Evolutionary conservation across 2,797 vertebrate species (phyloP).

Genomic region (Acanthornis magna): DNA sequence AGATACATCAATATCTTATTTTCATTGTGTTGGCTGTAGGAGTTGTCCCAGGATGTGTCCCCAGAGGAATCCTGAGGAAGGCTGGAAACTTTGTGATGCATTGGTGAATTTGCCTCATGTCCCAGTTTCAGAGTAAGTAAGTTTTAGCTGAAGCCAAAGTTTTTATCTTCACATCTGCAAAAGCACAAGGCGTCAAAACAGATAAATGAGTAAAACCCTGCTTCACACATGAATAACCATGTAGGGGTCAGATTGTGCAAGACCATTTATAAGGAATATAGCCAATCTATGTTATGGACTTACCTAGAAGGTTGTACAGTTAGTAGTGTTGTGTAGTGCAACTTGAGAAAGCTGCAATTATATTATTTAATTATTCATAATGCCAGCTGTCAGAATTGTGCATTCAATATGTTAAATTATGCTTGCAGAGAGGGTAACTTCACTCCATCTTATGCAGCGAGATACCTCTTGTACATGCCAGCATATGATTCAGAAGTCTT

Average conservation of each 20-base stretch:
- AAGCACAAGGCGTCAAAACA: not conserved
- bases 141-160: not conserved
- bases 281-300: not conserved
- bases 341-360: not conserved
- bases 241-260: not conserved
- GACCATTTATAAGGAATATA: not conserved
- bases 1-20: not conserved
- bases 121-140: not conserved
- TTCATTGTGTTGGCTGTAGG: not conserved
- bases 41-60: not conserved
- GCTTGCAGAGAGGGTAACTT: not conserved
- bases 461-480: not conserved
- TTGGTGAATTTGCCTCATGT: not conserved
- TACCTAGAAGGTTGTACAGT: not conserved
- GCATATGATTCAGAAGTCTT: not conserved
- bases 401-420: constrained; percentile 18
- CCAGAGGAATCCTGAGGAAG: not conserved
- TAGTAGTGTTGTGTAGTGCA: not conserved
- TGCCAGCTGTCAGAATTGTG: not conserved
- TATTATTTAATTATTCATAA: constrained; percentile 36
- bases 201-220: accelerated
- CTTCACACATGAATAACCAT: not conserved
- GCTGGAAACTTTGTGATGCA: not conserved
- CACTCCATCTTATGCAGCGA: not conserved
- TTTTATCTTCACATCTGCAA: not conserved